Evolutionary conservation across 2,888 invertebrate species (phyloP).

Genomic region (Polietes domitor): DNA sequence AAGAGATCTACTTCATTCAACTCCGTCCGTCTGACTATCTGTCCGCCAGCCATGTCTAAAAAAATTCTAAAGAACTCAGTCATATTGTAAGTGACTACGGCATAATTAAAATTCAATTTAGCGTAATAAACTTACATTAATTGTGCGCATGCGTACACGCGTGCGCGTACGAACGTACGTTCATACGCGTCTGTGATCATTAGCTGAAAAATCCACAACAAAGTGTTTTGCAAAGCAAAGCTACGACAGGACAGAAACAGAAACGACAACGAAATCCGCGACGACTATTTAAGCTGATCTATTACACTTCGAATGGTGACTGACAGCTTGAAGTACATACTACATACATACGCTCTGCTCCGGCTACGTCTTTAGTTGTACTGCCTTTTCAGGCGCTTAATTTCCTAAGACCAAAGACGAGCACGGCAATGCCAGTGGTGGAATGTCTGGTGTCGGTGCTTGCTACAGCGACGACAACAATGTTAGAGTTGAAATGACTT

Average conservation of each 20-base stretch:
- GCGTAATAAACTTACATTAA: conserved; percentile 44
- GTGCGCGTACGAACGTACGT: not conserved
- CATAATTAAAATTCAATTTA: conserved; percentile 51
- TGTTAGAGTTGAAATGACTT: conserved; percentile 17
- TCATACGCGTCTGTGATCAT: conserved; percentile 7
- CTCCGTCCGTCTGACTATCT: no score
- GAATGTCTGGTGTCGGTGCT: not conserved
- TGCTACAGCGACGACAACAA: not conserved
- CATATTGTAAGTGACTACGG: not conserved
- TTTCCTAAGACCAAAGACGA: conserved; percentile 29
- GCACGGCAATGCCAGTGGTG: not conserved
- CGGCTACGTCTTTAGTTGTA: not conserved
- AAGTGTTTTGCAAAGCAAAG: not conserved
- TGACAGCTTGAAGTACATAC: conserved; percentile 48
- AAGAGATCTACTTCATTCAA: not conserved
- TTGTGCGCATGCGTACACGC: conserved; percentile 15
- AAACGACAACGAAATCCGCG: conserved; percentile 5
- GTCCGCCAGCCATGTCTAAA: not conserved
- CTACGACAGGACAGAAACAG: not conserved
- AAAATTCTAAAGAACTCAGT: conserved; percentile 35
- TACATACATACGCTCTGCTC: not conserved
- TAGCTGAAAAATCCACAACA: conserved; percentile 2
- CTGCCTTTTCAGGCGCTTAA: conserved; percentile 41
- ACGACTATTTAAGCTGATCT: conserved; percentile 48
- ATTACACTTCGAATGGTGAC: conserved; percentile 49